Evolutionary conservation across 2,797 vertebrate species (phyloP).

Genomic region (Buceros bicornis): DNA sequence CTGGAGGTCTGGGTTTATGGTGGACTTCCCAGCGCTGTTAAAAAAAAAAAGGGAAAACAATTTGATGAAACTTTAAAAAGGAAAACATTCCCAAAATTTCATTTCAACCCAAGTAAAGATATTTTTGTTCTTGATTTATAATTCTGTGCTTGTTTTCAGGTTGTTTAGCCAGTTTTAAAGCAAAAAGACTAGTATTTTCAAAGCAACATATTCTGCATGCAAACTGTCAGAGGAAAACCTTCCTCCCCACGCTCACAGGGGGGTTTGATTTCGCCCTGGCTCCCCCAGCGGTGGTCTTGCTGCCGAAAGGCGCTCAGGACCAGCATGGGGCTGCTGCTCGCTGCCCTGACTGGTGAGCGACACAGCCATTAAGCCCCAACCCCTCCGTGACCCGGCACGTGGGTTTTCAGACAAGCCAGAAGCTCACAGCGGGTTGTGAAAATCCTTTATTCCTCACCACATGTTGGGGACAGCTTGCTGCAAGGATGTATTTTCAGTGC

Average conservation of each 20-base stretch:
- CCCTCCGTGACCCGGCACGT: not conserved
- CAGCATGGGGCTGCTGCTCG: not conserved
- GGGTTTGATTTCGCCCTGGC: not conserved
- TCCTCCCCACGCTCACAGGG: not conserved
- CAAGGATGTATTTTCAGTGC: not conserved
- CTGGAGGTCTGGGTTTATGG: not conserved
- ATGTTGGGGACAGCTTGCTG: not conserved
- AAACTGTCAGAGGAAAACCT: not conserved
- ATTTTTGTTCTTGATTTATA: not conserved
- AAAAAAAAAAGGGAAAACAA: not conserved
- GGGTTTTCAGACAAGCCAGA: slow-evolving; percentile 41
- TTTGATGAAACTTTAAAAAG: not conserved
- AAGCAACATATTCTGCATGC: not conserved
- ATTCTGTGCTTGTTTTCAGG: not conserved
- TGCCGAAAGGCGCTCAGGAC: not conserved
- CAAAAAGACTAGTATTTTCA: not conserved
- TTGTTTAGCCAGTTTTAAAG: not conserved
- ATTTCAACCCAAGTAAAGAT: not conserved
- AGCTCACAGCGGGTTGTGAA: slow-evolving; percentile 34
- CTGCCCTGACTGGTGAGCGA: not conserved
- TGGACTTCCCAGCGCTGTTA: not conserved
- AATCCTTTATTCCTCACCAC: slow-evolving; percentile 51
- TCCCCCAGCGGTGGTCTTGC: not conserved
- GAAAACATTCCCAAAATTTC: not conserved
- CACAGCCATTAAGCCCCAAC: not conserved